These are phyloP conservation scores for Chouioia cunea DNA, from an alignment of 2,888 invertebrate genomes.

Conservation along the genomic window DNA sequence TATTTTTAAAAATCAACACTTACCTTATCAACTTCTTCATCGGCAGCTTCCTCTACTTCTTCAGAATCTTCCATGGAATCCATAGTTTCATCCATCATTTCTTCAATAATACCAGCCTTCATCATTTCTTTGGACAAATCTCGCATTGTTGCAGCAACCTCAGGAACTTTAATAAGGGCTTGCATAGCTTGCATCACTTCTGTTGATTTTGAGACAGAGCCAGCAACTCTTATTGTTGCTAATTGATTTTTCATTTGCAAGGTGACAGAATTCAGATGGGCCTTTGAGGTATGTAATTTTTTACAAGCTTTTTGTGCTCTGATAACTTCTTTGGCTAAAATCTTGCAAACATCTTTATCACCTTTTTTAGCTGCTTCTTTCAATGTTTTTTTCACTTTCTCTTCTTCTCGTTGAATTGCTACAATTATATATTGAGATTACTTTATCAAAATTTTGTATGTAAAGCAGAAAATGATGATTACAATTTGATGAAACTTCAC, in stretches of 20 bases:
- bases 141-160: slow-evolving; percentile 95
- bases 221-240: slow-evolving; percentile 94
- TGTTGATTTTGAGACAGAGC: slow-evolving; percentile 93
- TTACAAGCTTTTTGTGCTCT: slow-evolving; percentile 88
- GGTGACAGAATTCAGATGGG: slow-evolving; percentile 95
- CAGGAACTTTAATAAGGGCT: slow-evolving; percentile 88
- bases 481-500: background rate
- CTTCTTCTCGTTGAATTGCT: slow-evolving; percentile 97
- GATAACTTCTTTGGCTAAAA: slow-evolving; percentile 94
- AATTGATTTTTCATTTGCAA: slow-evolving; percentile 98
- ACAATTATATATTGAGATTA: too few species aligned
- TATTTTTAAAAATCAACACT: background rate
- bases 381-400: slow-evolving; percentile 92
- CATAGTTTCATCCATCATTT: slow-evolving; percentile 98
- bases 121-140: slow-evolving; percentile 99
- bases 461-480: background rate
- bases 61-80: slow-evolving; percentile 92
- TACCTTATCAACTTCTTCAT: slow-evolving; percentile 93
- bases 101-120: slow-evolving; percentile 98
- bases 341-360: slow-evolving; percentile 93
- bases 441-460: too few species aligned
- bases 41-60: slow-evolving; percentile 96
- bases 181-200: slow-evolving; percentile 99
- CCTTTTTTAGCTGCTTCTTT: slow-evolving; percentile 97
- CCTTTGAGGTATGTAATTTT: slow-evolving; percentile 95